Evolutionary conservation across 2,888 invertebrate species (phyloP).

Genomic region (Dryocosmus kuriphilus): DNA sequence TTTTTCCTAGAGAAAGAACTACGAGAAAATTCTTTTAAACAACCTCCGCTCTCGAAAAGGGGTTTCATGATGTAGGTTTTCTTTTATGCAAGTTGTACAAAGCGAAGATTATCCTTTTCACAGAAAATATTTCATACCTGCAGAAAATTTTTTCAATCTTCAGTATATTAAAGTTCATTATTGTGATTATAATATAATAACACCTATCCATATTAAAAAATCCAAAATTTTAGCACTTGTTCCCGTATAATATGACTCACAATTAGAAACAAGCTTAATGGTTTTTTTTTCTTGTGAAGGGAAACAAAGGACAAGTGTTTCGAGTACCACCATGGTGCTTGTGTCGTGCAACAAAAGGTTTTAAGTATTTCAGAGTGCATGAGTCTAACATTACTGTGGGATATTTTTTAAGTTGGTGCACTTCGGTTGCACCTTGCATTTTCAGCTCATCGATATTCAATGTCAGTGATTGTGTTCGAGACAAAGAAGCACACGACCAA

Average conservation of each 20-base stretch:
- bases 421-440: not conserved
- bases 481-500: not conserved
- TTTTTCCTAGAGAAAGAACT: not conserved
- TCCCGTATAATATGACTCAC: not conserved
- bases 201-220: not conserved
- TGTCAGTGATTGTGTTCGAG: not conserved
- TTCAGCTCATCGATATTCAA: not conserved
- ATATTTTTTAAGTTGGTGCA: not conserved
- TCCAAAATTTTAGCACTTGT: not conserved
- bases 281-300: not conserved
- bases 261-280: not conserved
- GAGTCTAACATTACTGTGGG: constrained; percentile 10
- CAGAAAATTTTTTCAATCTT: not conserved
- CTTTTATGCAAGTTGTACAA: not conserved
- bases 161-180: not conserved
- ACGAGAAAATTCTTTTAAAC: not conserved
- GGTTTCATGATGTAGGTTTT: not conserved
- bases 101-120: not conserved
- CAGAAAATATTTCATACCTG: not conserved
- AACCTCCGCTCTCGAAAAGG: not conserved
- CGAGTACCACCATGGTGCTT: not conserved
- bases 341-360: not conserved
- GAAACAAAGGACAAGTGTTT: constrained; percentile 12
- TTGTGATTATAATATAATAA: not conserved
- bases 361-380: not conserved